Percentiles rank a stretch among this genome's conserved stretches.
phyloP scores from a whole-genome alignment of 2,113 vertebrate genomes.

The Ochotona princeps region DNA sequence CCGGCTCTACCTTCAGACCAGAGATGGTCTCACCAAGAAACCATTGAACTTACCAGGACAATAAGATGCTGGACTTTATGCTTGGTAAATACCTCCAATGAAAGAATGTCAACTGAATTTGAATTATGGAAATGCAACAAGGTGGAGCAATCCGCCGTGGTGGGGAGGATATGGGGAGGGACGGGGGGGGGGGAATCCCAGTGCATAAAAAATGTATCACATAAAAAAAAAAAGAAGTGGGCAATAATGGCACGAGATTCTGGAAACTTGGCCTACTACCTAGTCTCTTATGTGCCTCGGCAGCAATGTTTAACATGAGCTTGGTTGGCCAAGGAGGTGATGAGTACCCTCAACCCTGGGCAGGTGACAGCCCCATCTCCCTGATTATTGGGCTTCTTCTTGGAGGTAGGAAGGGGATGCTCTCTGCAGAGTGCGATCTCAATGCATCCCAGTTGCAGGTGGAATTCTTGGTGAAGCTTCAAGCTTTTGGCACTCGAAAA shows the following conservation, averaged over 20 bases:
- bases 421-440: neutral
- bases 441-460: neutral
- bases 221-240: neutral
- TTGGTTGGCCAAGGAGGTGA: neutral
- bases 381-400: neutral
- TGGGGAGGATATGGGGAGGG: no score
- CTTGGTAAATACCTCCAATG: no score
- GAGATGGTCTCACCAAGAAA: no score
- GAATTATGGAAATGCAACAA: no score
- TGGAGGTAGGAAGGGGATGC: neutral
- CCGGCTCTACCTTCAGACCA: no score
- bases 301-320: neutral
- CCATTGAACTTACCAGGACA: no score
- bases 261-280: neutral
- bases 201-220: no score
- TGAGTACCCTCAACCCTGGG: neutral
- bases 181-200: no score
- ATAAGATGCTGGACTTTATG: no score
- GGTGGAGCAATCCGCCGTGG: no score
- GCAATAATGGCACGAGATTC: neutral
- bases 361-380: neutral
- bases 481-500: constrained; percentile 51
- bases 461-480: constrained; percentile 38
- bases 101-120: no score
- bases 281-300: neutral